phyloP scores from a whole-genome alignment of 2,888 invertebrate species.

The Gastracanthus pulcherrimus region DNA sequence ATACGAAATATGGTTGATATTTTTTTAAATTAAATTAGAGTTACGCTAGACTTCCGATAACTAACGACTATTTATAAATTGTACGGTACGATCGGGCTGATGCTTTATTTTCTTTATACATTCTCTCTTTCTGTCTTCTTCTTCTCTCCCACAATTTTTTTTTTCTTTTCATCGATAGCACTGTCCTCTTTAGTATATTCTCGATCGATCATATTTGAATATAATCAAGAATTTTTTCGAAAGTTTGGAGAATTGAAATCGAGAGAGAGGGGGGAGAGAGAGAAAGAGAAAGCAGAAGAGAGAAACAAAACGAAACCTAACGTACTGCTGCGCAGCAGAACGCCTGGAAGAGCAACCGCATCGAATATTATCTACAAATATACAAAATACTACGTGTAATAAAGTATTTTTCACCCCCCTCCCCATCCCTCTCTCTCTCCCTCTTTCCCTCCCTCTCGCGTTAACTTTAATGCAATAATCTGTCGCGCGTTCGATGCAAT shows the following conservation, averaged over 20 bases:
- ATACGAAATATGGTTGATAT: constrained; percentile 71
- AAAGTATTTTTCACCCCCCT: constrained; percentile 41
- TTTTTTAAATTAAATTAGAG: constrained; percentile 71
- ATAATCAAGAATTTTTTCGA: background rate
- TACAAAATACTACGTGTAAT: constrained; percentile 66
- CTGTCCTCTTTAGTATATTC: constrained; percentile 13
- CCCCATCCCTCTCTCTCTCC: constrained; percentile 51
- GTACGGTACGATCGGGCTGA: constrained; percentile 62
- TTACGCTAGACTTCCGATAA: constrained; percentile 65
- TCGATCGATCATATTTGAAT: no score
- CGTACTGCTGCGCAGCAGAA: constrained; percentile 50
- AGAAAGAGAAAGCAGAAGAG: constrained; percentile 18
- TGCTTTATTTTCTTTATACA: constrained; percentile 56
- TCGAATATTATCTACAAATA: constrained; percentile 71
- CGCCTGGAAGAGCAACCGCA: constrained; percentile 59
- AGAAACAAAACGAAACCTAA: constrained; percentile 45
- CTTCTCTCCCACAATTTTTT: constrained; percentile 49
- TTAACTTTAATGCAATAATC: constrained; percentile 46
- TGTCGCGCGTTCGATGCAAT: constrained; percentile 47
- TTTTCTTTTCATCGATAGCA: constrained; percentile 10
- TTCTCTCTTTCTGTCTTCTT: constrained; percentile 43
- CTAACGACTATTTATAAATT: constrained; percentile 69
- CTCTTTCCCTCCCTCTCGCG: constrained; percentile 3
- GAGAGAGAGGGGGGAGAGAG: background rate
- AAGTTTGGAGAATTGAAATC: constrained; percentile 9